Base-by-base conservation (phyloP, 2,797 vertebrate species). In the Lepilemur septentrionalis region DNA sequence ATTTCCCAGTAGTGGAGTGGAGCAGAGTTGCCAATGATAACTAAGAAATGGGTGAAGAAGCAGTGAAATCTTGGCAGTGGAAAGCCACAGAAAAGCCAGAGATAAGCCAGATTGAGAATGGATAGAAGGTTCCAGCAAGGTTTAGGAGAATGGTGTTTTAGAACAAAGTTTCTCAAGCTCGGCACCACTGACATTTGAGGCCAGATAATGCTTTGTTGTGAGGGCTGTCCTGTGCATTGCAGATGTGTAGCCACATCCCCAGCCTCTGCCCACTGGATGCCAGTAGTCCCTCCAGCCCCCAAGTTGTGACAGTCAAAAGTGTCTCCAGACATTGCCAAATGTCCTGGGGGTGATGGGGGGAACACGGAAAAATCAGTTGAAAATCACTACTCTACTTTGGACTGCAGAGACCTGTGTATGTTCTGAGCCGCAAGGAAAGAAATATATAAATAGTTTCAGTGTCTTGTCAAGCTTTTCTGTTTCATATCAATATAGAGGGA, bases 371-470 rank as follows among this genome's bases (percentile, higher is more conserved):
- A 46, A 65, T 63, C 18, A 25, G 11, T 17, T 79, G 38, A 92
- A 97, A 96, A 63, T 9, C 65, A 25, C 4, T 13, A 2, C 35
- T 96, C 61, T 9, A 4, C 35, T 96, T 67, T 41, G 57, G 13
- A 96, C 81, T 73, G 7, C 63, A 97, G n/a, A 94, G 18, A 70
- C 17, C 59, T 30, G 7, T 78, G 11, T 73, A 32, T 69, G 32
- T 89, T 93, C 95, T 73, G 96, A 94, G 57, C 35, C 89, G 91
- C 55, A 80, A 95, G 79, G 65, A 89, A 95, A 87, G 65, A 96
- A 93, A 89, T 92, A 85, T 17, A 94, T 87, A 96, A 92, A 97
- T 78, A 87, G 89, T 94, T 96, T 95, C 89, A 63, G 43, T 84
- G 88, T 89, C 93, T 91, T 89, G 82, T 63, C 67, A 91, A 88